Percentiles rank a stretch among this genome's conserved stretches.
Conservation (phyloP, 2,797 vertebrate species). For the Coluber constrictor region DNA sequence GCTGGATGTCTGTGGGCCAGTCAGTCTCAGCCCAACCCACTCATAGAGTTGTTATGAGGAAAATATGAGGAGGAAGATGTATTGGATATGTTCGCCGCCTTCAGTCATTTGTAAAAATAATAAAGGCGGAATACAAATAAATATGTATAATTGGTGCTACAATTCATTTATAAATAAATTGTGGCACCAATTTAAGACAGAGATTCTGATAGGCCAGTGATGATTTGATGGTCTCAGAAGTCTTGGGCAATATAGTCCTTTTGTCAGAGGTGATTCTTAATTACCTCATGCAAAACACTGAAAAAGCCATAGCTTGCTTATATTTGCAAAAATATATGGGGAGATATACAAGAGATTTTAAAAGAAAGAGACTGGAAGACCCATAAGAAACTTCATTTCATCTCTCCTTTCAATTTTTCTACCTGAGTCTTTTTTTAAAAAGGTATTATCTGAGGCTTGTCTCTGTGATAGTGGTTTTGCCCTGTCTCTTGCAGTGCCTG, state of each 20-base stretch:
- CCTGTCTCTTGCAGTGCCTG: neutral
- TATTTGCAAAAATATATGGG: neutral
- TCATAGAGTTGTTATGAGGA: neutral
- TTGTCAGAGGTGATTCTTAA: neutral
- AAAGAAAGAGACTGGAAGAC: neutral
- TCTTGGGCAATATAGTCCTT: neutral
- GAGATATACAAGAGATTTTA: neutral
- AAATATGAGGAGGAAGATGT: neutral
- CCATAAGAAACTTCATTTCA: neutral
- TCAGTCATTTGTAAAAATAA: neutral
- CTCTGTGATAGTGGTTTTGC: accelerated
- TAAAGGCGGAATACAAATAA: constrained; percentile 19
- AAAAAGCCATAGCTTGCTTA: neutral
- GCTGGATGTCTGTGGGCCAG: neutral
- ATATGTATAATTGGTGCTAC: too few relatives aligned
- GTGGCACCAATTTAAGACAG: neutral
- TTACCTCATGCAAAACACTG: neutral
- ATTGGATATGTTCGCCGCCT: neutral
- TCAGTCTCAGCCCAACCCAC: neutral
- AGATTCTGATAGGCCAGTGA: neutral
- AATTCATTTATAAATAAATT: neutral
- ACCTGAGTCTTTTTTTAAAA: neutral
- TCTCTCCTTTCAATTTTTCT: neutral
- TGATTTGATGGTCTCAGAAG: neutral
- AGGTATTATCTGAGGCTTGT: neutral